Evolutionary conservation across 2,888 invertebrate genomes (phyloP).

Genomic region (Timandra comae): DNA sequence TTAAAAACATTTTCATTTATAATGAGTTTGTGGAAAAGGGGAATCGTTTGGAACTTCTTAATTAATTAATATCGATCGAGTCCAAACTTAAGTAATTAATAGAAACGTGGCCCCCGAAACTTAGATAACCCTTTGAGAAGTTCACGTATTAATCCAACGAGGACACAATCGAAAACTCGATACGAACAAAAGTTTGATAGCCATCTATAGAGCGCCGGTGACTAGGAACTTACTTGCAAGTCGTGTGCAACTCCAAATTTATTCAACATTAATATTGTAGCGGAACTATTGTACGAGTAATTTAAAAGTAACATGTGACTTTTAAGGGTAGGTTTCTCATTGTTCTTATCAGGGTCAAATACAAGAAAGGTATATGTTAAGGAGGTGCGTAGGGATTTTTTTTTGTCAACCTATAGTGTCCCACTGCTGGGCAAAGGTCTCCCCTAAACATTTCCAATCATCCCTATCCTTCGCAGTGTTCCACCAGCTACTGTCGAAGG

Average conservation of each 20-base stretch:
- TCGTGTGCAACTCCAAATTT: slow-evolving; percentile 13
- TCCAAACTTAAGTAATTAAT: slow-evolving; percentile 65
- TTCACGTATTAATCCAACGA: slow-evolving; percentile 62
- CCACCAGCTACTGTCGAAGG: too few species aligned
- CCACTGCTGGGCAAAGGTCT: too few species aligned
- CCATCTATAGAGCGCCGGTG: slow-evolving; percentile 35
- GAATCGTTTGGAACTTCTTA: slow-evolving; percentile 35
- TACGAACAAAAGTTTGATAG: slow-evolving; percentile 36
- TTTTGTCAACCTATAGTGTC: too few species aligned
- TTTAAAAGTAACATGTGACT: too few species aligned
- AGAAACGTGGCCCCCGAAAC: slow-evolving; percentile 63
- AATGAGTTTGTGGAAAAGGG: slow-evolving; percentile 9
- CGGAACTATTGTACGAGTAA: too few species aligned
- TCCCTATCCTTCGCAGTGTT: too few species aligned
- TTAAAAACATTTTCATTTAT: slow-evolving; percentile 3
- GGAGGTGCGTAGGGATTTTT: too few species aligned
- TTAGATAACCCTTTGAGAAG: slow-evolving; percentile 65
- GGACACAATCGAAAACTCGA: slow-evolving; percentile 58
- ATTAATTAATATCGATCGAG: slow-evolving; percentile 63
- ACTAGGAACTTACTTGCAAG: slow-evolving; percentile 26
- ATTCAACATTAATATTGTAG: slow-evolving; percentile 13
- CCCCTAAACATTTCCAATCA: too few species aligned
- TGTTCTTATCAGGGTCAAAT: too few species aligned
- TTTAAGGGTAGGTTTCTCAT: too few species aligned
- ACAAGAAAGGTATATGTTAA: too few species aligned